phyloP scores from a whole-genome alignment of 2,888 invertebrate species.

The Crioceris asparagi region DNA sequence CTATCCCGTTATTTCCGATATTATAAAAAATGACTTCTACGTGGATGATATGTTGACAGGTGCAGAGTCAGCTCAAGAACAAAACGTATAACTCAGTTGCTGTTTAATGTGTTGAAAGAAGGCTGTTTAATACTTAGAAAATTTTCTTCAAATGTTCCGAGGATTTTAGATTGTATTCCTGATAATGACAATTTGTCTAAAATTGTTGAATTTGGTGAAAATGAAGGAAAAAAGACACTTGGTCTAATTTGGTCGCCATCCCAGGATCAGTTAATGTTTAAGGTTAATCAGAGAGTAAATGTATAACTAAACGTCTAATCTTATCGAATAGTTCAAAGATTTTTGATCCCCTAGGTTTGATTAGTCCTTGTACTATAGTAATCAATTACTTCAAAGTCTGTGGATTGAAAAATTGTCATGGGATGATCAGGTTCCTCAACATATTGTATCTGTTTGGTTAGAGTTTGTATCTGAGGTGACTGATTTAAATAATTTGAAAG shows the following conservation, averaged over 20 bases:
- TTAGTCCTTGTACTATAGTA: slow-evolving; percentile 15
- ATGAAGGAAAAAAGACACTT: slow-evolving; percentile 12
- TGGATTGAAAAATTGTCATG: slow-evolving; percentile 13
- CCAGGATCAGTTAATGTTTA: slow-evolving; percentile 8
- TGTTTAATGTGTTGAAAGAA: slow-evolving; percentile 5
- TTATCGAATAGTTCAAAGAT: slow-evolving; percentile 12
- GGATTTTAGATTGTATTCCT: slow-evolving; percentile 6
- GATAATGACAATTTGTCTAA: slow-evolving; percentile 4
- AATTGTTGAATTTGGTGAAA: slow-evolving; percentile 8
- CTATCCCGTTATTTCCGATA: slow-evolving; percentile 6
- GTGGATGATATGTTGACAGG: slow-evolving; percentile 11
- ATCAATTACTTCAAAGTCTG: slow-evolving; percentile 13
- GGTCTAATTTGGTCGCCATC: slow-evolving; percentile 11
- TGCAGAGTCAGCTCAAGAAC: slow-evolving; percentile 5
- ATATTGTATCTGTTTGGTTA: slow-evolving; percentile 10
- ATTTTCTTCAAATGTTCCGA: slow-evolving; percentile 9
- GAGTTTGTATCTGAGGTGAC: slow-evolving; percentile 11
- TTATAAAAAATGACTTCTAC: slow-evolving; percentile 9
- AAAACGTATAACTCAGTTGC: neutral
- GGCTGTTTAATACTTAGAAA: slow-evolving; percentile 13
- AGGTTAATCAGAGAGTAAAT: slow-evolving; percentile 1
- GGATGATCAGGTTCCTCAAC: slow-evolving; percentile 11
- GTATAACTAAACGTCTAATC: neutral
- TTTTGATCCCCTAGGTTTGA: slow-evolving; percentile 18
- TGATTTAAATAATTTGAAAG: slow-evolving; percentile 10